These are phyloP conservation scores for Oreochromis niloticus DNA, from an alignment of 2,113 vertebrate species.

Conservation along the genomic window DNA sequence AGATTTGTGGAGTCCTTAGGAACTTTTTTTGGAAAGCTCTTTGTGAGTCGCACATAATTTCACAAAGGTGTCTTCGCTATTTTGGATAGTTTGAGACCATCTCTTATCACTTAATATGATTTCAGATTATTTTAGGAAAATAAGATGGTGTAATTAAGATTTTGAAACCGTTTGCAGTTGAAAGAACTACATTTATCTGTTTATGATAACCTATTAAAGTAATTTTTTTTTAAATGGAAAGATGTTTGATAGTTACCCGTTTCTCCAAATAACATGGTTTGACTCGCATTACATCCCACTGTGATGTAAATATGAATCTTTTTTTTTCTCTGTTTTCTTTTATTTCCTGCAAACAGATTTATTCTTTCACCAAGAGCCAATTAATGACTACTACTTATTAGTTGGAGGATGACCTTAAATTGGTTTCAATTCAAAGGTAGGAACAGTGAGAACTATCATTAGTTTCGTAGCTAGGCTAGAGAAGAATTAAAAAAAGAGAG, in stretches of 20 bases:
- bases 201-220: not conserved
- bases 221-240: not conserved
- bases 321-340: not conserved
- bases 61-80: not conserved
- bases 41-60: not conserved
- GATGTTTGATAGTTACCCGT: not conserved
- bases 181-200: not conserved
- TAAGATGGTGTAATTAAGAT: not conserved
- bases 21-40: not conserved
- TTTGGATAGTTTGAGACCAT: not conserved
- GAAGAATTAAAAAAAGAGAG: not conserved
- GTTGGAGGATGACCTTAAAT: not conserved
- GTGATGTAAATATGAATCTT: not conserved
- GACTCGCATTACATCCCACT: not conserved
- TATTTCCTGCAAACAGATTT: not conserved
- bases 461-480: not conserved
- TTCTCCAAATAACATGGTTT: not conserved
- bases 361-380: not conserved
- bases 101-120: not conserved
- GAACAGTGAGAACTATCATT: not conserved
- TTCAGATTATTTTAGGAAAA: not conserved
- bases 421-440: not conserved
- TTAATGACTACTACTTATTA: not conserved
- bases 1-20: not conserved
- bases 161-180: not conserved